These are phyloP conservation scores for Ammodytes marinus DNA, from an alignment of 2,113 vertebrate genomes.

Conservation along the genomic window DNA sequence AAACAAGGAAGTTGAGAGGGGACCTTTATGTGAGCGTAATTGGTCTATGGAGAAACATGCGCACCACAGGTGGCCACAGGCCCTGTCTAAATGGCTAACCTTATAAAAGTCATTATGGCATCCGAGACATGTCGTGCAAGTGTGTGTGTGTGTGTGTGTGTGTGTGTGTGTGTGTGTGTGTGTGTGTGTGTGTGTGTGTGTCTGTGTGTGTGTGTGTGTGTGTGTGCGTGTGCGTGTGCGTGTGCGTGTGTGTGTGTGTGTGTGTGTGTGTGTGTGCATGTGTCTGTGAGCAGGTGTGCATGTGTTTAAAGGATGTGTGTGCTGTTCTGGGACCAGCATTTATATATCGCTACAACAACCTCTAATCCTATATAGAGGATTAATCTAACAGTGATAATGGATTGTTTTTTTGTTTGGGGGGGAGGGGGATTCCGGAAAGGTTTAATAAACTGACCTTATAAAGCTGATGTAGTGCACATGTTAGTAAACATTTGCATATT, in stretches of 20 bases:
- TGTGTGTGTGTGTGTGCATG: not conserved
- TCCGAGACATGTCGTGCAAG: conserved; percentile 38
- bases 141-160: not conserved
- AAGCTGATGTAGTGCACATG: not conserved
- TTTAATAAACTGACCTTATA: not conserved
- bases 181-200: not conserved
- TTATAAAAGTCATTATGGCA: conserved; percentile 74
- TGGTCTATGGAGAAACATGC: conserved; percentile 63
- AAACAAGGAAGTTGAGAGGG: conserved; percentile 66
- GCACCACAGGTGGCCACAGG: conserved; percentile 63
- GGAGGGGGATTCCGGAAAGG: too few relatives aligned
- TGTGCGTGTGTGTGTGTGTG: conserved; percentile 10
- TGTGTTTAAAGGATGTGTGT: not conserved
- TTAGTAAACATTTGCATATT: not conserved
- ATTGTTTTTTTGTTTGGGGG: not conserved
- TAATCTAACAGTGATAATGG: not conserved
- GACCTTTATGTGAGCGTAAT: conserved; percentile 71
- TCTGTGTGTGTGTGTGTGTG: not conserved
- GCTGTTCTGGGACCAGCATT: not conserved
- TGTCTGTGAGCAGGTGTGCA: conserved; percentile 17
- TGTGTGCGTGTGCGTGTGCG: conserved; percentile 2
- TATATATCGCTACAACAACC: too few relatives aligned
- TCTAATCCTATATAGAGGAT: too few relatives aligned
- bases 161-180: conserved; percentile 12
- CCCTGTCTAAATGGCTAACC: conserved; percentile 59